Conservation (phyloP, 2,113 vertebrate species). For the Urocitellus parryii region DNA sequence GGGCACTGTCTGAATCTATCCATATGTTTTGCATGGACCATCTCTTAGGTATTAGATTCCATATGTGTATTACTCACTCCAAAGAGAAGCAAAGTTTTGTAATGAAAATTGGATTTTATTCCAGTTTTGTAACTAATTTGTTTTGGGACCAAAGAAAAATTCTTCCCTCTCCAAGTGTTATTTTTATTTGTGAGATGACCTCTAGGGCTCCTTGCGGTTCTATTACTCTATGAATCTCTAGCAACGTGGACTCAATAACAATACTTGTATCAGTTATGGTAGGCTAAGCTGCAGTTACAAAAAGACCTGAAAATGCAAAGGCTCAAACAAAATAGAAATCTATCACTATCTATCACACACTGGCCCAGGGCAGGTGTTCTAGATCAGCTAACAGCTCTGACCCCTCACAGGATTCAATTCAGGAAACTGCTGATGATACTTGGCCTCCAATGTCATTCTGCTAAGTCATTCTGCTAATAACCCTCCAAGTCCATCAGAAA, state of each 20-base stretch:
- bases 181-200: slow-evolving; percentile 1
- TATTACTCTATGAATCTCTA: slow-evolving; percentile 22
- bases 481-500: neutral
- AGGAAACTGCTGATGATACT: neutral
- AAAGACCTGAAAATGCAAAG: neutral
- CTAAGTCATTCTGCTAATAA: neutral
- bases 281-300: neutral
- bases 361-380: neutral
- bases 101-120: slow-evolving; percentile 50
- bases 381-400: neutral
- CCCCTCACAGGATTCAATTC: neutral
- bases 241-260: slow-evolving; percentile 1
- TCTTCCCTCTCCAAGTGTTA: neutral
- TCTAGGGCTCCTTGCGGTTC: neutral
- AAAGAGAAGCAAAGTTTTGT: neutral
- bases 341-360: neutral
- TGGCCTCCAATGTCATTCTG: neutral
- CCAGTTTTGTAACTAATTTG: neutral
- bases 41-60: neutral
- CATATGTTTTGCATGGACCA: neutral
- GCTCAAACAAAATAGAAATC: neutral
- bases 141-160: slow-evolving; percentile 38
- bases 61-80: neutral
- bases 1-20: neutral
- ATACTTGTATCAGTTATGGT: neutral